Percentiles rank a stretch among this genome's conserved stretches.
Conservation (phyloP, 2,113 vertebrate genomes). For the Panurus biarmicus region DNA sequence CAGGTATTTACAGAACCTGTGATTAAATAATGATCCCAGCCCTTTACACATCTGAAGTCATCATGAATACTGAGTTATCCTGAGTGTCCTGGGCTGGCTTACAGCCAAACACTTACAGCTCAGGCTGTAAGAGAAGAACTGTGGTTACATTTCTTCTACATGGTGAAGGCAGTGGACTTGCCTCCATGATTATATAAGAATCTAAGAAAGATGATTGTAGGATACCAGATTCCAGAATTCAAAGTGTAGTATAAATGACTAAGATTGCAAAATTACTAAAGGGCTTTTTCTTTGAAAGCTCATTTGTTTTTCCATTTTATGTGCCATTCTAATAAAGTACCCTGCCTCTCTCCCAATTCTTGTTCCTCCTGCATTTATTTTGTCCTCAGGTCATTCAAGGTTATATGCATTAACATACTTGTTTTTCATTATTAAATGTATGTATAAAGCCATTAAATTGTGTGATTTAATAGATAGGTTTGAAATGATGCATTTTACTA, state of each 20-base stretch:
- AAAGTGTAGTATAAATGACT: neutral
- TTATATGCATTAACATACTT: neutral
- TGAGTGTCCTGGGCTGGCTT: neutral
- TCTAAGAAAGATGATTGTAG: neutral
- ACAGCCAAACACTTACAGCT: neutral
- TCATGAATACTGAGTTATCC: neutral
- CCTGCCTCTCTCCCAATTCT: neutral
- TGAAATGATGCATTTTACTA: neutral
- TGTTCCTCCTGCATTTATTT: neutral
- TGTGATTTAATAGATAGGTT: neutral
- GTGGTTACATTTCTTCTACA: neutral
- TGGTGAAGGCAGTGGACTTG: neutral
- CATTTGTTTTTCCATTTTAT: neutral
- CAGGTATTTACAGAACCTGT: neutral
- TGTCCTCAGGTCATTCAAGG: neutral
- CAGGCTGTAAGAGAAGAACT: neutral
- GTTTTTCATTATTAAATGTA: neutral
- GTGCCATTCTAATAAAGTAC: neutral
- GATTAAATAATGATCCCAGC: neutral
- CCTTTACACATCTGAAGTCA: neutral
- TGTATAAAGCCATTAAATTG: neutral
- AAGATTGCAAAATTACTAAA: neutral
- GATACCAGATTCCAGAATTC: neutral
- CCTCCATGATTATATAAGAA: neutral
- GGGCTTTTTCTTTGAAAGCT: neutral